Evolutionary conservation across 2,797 vertebrate species (phyloP).

Genomic region (Anguilla marmorata): DNA sequence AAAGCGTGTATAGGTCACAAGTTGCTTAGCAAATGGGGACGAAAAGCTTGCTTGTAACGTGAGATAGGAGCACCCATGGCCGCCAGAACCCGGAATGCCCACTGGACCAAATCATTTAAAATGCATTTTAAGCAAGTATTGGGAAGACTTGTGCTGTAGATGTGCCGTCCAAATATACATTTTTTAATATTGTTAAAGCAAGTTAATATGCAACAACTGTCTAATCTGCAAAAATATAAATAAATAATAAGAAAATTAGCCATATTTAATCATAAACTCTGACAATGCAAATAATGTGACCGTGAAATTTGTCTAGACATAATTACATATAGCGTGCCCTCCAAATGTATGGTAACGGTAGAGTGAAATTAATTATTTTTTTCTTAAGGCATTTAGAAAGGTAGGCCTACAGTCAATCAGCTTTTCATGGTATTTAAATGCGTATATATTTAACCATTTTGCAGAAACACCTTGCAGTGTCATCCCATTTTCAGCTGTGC

Average conservation of each 20-base stretch:
- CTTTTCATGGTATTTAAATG: too few species aligned
- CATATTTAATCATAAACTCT: too few species aligned
- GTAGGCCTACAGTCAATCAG: too few species aligned
- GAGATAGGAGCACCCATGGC: slow-evolving; percentile 4
- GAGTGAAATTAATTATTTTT: too few species aligned
- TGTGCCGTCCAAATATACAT: background rate
- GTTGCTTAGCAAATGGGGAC: slow-evolving; percentile 16
- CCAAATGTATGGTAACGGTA: too few species aligned
- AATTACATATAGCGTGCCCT: too few species aligned
- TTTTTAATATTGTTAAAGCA: background rate
- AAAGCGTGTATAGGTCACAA: slow-evolving; percentile 17
- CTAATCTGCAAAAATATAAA: background rate
- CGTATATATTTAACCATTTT: too few species aligned
- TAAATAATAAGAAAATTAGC: too few species aligned
- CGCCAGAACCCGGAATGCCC: background rate
- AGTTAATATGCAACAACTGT: background rate
- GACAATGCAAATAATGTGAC: background rate
- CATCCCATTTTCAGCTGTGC: too few species aligned
- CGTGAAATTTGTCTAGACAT: too few species aligned
- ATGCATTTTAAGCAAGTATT: background rate
- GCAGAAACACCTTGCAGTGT: too few species aligned
- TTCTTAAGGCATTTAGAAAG: too few species aligned
- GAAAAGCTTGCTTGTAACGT: slow-evolving; percentile 16
- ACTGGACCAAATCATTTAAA: background rate
- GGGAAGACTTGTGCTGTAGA: background rate